These are phyloP conservation scores for Oikopleura dioica DNA, from an alignment of 23 tunicate species.

Conservation along the genomic window DNA sequence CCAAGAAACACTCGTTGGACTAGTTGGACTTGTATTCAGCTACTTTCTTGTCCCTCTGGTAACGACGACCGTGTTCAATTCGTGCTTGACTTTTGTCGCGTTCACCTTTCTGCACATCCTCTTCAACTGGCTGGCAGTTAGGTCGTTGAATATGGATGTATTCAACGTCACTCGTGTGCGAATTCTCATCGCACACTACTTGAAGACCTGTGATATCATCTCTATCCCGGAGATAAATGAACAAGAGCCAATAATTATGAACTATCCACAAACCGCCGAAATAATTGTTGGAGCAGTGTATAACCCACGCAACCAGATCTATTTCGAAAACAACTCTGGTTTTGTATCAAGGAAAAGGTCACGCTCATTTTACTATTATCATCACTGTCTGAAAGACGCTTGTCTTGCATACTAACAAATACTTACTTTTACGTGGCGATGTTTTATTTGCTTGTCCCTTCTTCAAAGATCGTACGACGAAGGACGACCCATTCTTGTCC, in stretches of 20 bases:
- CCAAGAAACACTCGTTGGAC: conserved; percentile 76
- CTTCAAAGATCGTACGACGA: no score
- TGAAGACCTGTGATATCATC: background rate
- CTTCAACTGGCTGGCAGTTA: conserved; percentile 61
- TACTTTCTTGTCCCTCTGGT: conserved; percentile 29
- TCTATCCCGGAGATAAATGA: background rate
- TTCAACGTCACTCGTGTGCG: conserved; percentile 36
- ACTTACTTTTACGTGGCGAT: no score
- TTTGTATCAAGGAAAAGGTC: no score
- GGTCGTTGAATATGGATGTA: conserved; percentile 41
- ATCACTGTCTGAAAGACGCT: no score
- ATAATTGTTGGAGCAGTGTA: background rate
- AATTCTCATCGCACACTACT: background rate
- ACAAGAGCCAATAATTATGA: background rate
- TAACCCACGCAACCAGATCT: no score
- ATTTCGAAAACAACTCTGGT: no score
- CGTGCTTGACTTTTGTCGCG: conserved; percentile 41
- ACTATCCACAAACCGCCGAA: background rate
- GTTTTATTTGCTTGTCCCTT: no score
- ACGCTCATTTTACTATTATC: no score
- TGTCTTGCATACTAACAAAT: no score
- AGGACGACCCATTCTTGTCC: no score
- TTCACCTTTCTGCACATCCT: conserved; percentile 47
- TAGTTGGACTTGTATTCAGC: conserved; percentile 33
- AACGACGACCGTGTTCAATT: conserved; percentile 17